phyloP scores from a whole-genome alignment of 1,140 invertebrate genomes.

The Phortica variegata region DNA sequence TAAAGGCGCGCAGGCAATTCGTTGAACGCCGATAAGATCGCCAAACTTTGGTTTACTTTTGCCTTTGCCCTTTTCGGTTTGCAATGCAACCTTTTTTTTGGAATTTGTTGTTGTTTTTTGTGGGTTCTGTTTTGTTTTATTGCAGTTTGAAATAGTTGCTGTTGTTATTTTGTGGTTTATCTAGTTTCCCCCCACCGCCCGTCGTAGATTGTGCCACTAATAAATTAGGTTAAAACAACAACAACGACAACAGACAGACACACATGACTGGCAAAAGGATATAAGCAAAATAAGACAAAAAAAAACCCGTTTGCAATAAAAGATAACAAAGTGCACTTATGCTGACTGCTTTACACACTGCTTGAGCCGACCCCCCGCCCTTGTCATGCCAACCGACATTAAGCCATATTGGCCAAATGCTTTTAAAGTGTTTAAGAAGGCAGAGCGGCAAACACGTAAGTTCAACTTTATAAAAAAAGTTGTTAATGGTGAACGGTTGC shows the following conservation, averaged over 20 bases:
- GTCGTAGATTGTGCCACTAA: slow-evolving; percentile 37
- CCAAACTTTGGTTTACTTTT: too few relatives aligned
- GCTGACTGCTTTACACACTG: neutral
- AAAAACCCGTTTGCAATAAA: slow-evolving; percentile 52
- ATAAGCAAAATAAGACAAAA: slow-evolving; percentile 15
- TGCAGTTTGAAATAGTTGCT: slow-evolving; percentile 43
- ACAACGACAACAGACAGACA: slow-evolving; percentile 10
- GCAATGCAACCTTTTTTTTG: neutral
- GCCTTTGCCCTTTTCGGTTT: neutral
- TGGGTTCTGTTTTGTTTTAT: slow-evolving; percentile 37
- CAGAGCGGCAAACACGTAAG: neutral
- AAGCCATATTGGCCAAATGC: neutral
- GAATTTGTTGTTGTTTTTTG: neutral
- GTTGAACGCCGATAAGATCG: neutral
- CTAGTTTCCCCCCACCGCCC: slow-evolving; percentile 15
- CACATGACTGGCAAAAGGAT: neutral
- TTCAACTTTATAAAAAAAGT: slow-evolving; percentile 24
- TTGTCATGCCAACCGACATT: slow-evolving; percentile 25
- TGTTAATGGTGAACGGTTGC: too few relatives aligned
- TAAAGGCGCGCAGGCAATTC: slow-evolving; percentile 23
- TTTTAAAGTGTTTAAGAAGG: neutral
- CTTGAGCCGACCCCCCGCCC: neutral
- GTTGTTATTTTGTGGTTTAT: too few relatives aligned
- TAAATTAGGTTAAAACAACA: slow-evolving; percentile 53
- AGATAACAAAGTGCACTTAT: slow-evolving; percentile 52